phyloP scores from a whole-genome alignment of 1,140 invertebrate genomes.

The Maniola jurtina region DNA sequence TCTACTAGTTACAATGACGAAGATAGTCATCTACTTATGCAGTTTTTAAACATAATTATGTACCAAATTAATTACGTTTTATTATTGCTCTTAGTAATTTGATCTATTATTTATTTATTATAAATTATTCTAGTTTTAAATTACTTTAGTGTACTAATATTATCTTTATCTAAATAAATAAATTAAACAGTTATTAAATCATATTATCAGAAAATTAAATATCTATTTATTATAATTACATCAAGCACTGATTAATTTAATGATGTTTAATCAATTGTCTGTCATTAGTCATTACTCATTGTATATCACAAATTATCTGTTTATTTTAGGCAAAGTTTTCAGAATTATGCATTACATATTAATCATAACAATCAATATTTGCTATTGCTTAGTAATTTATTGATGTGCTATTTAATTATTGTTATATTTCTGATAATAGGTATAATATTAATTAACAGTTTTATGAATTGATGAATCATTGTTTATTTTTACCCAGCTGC shows the following conservation, averaged over 20 bases:
- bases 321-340: not conserved
- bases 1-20: no score
- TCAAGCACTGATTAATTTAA: slow-evolving; percentile 2
- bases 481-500: not conserved
- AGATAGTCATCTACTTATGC: no score
- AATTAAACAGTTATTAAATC: not conserved
- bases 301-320: not conserved
- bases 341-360: not conserved
- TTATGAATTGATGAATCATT: not conserved
- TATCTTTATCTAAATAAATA: not conserved
- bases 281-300: not conserved
- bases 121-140: no score
- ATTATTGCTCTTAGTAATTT: no score
- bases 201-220: not conserved
- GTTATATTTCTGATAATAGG: not conserved
- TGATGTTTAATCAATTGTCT: not conserved
- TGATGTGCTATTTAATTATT: not conserved
- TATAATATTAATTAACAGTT: not conserved
- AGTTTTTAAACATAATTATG: no score
- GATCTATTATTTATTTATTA: no score
- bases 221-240: not conserved
- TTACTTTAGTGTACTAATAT: no score
- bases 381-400: not conserved
- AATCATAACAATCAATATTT: slow-evolving; percentile 1
- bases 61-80: no score